Evolutionary conservation across 2,113 vertebrate genomes (phyloP), one percentile per base, ranked within the genome.

Genomic region (Haemorhous mexicanus): DNA sequence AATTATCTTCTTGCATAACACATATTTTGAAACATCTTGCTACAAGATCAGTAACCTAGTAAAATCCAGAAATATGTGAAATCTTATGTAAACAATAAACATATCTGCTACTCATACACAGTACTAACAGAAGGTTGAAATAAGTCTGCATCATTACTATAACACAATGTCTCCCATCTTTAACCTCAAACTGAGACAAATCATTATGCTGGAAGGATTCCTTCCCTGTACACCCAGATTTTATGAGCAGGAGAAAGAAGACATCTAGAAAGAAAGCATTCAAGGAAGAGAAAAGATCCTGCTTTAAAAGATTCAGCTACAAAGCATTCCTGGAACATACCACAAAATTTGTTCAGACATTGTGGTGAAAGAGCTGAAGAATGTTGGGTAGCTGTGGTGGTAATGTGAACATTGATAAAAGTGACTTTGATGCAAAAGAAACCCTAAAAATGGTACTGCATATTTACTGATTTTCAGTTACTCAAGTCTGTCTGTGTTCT

Each of bases 391-490:
- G 55, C 55, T 62, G 26, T 79, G 22, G 27, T 4, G 0, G 13
- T 75, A 61, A 81, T 63, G 23, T 74, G 61, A 63, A 69, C 75
- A 73, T 47, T 88, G 46, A 56, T 30, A 78, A 87, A 91, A 84
- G 41, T 50, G 22, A 58, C 58, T 89, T 79, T 88, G 35, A 53
- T 74, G 15, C 0, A 2, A 78, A 90, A 92, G 66, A 16, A 92
- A 9, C 19, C n/a, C 33, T 44, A 58, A 79, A 77, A 94, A 53
- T 53, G 11, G 16, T 84, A 21, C 30, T 89, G 81, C 64, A 94
- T 93, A 87, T n/a, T n/a, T n/a, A n/a, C n/a, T n/a, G 89, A 92
- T 95, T 88, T 90, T 81, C 73, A 72, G 24, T 83, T 91, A 94
- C 92, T 96, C 35, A 94, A 79, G 47, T 95, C 77, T 94, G 26